phyloP scores from a whole-genome alignment of 2,888 invertebrate species.

The Eulithis testata region DNA sequence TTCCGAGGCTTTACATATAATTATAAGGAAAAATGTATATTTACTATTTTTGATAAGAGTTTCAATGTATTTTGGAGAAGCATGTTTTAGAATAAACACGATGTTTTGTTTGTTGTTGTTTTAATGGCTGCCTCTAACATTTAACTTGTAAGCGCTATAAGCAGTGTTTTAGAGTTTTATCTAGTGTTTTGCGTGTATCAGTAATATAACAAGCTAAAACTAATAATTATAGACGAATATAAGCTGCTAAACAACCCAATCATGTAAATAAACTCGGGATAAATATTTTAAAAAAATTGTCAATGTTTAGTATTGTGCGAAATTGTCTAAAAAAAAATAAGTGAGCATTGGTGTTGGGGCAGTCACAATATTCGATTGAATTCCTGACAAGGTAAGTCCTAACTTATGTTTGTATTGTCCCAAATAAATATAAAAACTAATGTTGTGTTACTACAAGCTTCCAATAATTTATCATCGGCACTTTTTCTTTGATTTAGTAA shows the following conservation, averaged over 20 bases:
- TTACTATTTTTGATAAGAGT: conserved; percentile 56
- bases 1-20: conserved; percentile 51
- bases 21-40: conserved; percentile 57
- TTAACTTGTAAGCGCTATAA: conserved; percentile 46
- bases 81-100: conserved; percentile 79
- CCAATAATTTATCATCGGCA: too few species aligned
- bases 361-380: conserved; percentile 3
- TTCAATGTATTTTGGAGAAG: conserved; percentile 64
- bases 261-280: not conserved
- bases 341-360: conserved; percentile 14
- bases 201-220: conserved; percentile 20
- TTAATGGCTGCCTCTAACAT: conserved; percentile 75
- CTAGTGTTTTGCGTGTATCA: conserved; percentile 28
- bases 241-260: conserved; percentile 1
- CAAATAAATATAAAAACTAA: conserved; percentile 13
- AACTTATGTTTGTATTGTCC: conserved; percentile 28
- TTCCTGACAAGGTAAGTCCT: conserved; percentile 21
- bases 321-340: not conserved
- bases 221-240: conserved; percentile 11
- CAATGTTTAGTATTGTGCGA: not conserved
- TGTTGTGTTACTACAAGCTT: too few species aligned
- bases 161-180: conserved; percentile 26
- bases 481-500: too few species aligned
- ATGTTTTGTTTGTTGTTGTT: conserved; percentile 83
- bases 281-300: not conserved